Conservation (phyloP, 2,888 invertebrate genomes). For the Ochropleura plecta region DNA sequence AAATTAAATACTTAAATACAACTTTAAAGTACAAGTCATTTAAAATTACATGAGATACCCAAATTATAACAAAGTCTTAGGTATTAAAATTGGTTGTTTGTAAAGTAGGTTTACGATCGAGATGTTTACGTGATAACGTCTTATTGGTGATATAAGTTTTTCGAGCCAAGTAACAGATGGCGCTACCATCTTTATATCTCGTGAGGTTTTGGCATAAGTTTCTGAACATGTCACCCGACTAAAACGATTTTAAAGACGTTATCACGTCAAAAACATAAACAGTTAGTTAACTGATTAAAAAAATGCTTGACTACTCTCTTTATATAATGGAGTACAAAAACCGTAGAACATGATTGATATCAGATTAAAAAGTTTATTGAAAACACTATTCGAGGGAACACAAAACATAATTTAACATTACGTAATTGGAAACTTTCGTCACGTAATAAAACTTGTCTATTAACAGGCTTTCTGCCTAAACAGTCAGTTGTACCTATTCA, state of each 20-base stretch:
- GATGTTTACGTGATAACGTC: too few relatives aligned
- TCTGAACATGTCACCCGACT: too few relatives aligned
- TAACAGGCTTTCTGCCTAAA: background rate
- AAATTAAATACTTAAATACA: slow-evolving; percentile 21
- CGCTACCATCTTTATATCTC: too few relatives aligned
- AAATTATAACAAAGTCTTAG: slow-evolving; percentile 9
- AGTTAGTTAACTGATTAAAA: slow-evolving; percentile 15
- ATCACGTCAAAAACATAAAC: slow-evolving; percentile 28
- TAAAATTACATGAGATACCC: background rate
- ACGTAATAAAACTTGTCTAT: slow-evolving; percentile 27
- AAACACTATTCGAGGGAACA: slow-evolving; percentile 15
- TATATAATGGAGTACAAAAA: slow-evolving; percentile 22
- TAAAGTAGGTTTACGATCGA: too few relatives aligned
- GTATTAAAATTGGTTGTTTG: too few relatives aligned
- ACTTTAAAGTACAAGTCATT: slow-evolving; percentile 11
- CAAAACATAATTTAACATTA: slow-evolving; percentile 34
- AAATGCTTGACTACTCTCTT: background rate
- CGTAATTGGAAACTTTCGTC: slow-evolving; percentile 39
- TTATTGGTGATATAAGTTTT: too few relatives aligned
- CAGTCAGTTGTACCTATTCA: background rate
- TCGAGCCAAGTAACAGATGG: too few relatives aligned
- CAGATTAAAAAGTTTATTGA: slow-evolving; percentile 6
- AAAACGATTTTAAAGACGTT: too few relatives aligned
- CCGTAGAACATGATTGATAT: slow-evolving; percentile 28
- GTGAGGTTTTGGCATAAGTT: too few relatives aligned